Percentiles rank a stretch among this genome's conserved stretches.
Conservation (phyloP, 2,888 invertebrate genomes). For the Gonocerus acuteangulatus region DNA sequence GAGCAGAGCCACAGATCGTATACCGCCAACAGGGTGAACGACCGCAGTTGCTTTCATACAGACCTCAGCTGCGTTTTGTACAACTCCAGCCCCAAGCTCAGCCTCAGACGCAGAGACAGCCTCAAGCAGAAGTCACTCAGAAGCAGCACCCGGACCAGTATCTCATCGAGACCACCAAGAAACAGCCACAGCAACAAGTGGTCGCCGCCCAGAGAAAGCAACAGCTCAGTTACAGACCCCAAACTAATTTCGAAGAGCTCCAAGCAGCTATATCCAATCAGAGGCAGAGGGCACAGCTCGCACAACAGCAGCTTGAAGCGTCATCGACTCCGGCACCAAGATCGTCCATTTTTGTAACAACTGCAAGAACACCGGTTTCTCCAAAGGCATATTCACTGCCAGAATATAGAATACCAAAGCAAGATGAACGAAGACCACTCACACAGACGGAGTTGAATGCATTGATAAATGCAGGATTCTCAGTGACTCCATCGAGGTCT, state of each 20-base stretch:
- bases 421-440: constrained; percentile 29
- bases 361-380: constrained; percentile 24
- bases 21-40: not conserved
- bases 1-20: not conserved
- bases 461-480: constrained; percentile 34
- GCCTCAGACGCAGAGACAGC: not conserved
- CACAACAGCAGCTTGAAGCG: constrained; percentile 28
- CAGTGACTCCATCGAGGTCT: constrained; percentile 28
- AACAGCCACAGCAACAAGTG: constrained; percentile 20
- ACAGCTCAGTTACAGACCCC: constrained; percentile 4
- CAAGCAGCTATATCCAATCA: constrained; percentile 22
- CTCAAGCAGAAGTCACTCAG: not conserved
- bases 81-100: not conserved
- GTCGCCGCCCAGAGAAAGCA: not conserved
- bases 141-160: constrained; percentile 1
- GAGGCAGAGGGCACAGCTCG: constrained; percentile 27
- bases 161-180: constrained; percentile 18
- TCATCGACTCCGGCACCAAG: constrained; percentile 30
- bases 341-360: constrained; percentile 35
- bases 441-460: constrained; percentile 35
- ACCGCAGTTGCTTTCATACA: not conserved
- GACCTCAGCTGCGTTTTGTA: not conserved
- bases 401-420: constrained; percentile 7
- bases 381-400: not conserved
- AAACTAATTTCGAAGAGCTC: constrained; percentile 7